Evolutionary conservation across 2,113 vertebrate genomes (phyloP), one percentile per base, ranked within the genome.

Genomic region (Poicephalus gulielmi): DNA sequence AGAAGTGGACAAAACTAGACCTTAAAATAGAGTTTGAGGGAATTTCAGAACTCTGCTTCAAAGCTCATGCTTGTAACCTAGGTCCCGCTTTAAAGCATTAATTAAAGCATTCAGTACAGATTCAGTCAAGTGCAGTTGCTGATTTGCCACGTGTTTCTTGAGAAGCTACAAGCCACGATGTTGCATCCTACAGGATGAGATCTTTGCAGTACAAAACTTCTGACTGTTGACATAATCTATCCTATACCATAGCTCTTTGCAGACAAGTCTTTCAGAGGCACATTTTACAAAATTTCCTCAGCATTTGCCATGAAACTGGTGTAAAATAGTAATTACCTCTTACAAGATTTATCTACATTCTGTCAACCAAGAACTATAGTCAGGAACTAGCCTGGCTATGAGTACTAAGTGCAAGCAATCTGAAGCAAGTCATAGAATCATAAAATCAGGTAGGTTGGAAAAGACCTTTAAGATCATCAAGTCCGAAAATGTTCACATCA

Each of bases 121-220:
- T 37, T 53, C 41, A 74, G 39, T 11, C 17, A 74, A 90, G 13
- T 46, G n/a, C 5, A 69, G 16, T 1, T 86, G 53, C 41, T 59
- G 33, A 57, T 46, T 33, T 83, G 31, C 49, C 50, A 70, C 0
- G 0, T 10, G 0, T 11, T 55, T 70, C 66, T 55, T 59, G 50
- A 92, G 76, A n/a, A 88, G 53, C 64, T 81, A 49, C n/a, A 88
- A 67, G 13, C 39, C 25, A 49, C 18, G 37, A 35, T 33, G 22
- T 15, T 74, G 28, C 13, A 71, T 55, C 37, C 46, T 35, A 35
- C 4, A 46, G 41, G 50, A 74, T n/a, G 3, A 87, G 13, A 67
- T 60, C 6, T 91, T 44, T 6, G 17, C 20, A 46, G 25, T 30
- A 46, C 37, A 80, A 67, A 80, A 20, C 11, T 57, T 83, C 13